Percentiles rank a stretch among this genome's conserved stretches.
phyloP scores from a whole-genome alignment of 2,113 vertebrate genomes.

The Sinosuthora webbiana region DNA sequence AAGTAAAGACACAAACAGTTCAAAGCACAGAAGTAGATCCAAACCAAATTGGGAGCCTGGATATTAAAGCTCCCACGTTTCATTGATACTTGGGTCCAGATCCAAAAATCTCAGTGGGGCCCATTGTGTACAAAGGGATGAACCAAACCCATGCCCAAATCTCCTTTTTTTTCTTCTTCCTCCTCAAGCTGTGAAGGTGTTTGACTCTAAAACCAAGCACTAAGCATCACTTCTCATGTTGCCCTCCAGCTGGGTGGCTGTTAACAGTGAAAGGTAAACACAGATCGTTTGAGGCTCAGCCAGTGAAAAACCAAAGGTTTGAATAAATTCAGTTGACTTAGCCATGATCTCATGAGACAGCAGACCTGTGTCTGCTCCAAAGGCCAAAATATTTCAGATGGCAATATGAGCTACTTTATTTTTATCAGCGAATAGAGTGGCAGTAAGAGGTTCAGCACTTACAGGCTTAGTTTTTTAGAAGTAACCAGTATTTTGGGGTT shows the following conservation, averaged over 20 bases:
- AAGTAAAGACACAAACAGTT: conserved; percentile 14
- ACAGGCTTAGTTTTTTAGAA: not conserved
- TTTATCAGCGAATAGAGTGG: not conserved
- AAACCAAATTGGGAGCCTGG: not conserved
- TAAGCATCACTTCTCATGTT: not conserved
- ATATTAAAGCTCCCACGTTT: not conserved
- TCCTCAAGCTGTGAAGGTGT: not conserved
- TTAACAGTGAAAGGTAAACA: not conserved
- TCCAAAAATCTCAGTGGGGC: not conserved
- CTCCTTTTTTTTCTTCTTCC: not conserved
- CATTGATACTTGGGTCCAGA: not conserved
- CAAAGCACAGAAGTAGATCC: conserved; percentile 11
- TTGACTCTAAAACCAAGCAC: not conserved
- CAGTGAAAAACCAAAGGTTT: not conserved
- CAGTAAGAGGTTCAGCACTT: not conserved
- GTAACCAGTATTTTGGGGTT: not conserved
- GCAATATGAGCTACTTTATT: not conserved
- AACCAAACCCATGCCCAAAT: not conserved
- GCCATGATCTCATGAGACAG: not conserved
- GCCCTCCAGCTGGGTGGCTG: not conserved
- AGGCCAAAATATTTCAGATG: not conserved
- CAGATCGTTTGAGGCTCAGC: not conserved
- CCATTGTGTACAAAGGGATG: not conserved
- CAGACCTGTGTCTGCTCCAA: not conserved
- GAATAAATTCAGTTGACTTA: not conserved